Evolutionary conservation across 2,113 vertebrate species (phyloP), one percentile per base, ranked within the genome.

Genomic region (Hyla sarda): DNA sequence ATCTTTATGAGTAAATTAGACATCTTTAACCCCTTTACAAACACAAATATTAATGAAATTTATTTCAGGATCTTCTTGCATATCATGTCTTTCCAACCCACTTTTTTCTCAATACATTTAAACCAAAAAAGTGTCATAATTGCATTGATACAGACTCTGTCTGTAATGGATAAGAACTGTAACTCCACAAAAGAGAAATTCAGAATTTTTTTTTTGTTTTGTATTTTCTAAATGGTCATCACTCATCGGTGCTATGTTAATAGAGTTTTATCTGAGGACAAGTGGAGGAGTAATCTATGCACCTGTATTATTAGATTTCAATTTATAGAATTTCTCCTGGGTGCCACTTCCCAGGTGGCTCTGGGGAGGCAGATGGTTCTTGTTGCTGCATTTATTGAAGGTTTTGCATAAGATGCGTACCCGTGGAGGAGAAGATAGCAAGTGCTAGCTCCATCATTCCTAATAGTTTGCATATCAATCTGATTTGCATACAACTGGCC

Each of bases 351-450:
- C 76, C 84, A 86, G 84, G 65, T 73, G 76, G 65, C 60, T 58
- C 50, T 45, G 69, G 96, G 94, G 23, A 83, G 84, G 88, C 67
- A 88, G 84, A 71, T 86, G 84, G 45, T 47, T 32, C 32, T 77
- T 7, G 67, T 47, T 67, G 50, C 65, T 80, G 50, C 30, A 58
- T 52, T 80, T 71, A 65, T 37, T 45, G 65, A 47, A 16, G 84
- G 50, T 86, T 86, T 86, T 86, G 84, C 84, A 86, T 86, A 86
- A 80, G 76, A 72, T 54, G 23, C 72, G 65, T 72, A 69, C 84
- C 84, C 52, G 25, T 52, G 77, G 75, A 69, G 60, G 37, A 71
- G 60, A 50, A 56, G 77, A 72, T 80, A 81, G 76, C 76, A 81
- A 47, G 76, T 30, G 23, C 78, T 54, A 37, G 84, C 75, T 41